Evolutionary conservation across 2,113 vertebrate genomes (phyloP).

Genomic region (Megalops atlanticus): DNA sequence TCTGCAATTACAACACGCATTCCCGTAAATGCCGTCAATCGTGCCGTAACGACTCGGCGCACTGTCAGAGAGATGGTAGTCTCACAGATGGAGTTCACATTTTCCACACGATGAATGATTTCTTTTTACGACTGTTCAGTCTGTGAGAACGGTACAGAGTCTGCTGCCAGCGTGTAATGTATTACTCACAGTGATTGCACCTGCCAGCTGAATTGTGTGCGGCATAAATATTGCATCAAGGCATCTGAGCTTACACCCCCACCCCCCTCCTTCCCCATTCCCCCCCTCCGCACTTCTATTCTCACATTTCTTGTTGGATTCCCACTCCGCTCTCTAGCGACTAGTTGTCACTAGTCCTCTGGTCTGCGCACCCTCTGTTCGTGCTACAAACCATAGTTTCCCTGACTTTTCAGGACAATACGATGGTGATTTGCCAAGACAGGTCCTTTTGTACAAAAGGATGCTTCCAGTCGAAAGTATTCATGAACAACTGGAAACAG

Average conservation of each 20-base stretch:
- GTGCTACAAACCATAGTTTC: neutral
- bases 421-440: neutral
- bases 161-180: constrained; percentile 50
- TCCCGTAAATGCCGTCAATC: neutral
- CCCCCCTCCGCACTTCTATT: constrained; percentile 28
- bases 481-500: neutral
- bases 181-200: constrained; percentile 48
- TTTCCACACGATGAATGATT: constrained; percentile 36
- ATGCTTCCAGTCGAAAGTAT: neutral
- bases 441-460: neutral
- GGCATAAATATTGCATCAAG: constrained; percentile 62
- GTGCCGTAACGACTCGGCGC: neutral
- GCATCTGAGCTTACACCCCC: constrained; percentile 49
- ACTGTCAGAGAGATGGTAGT: neutral
- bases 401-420: neutral
- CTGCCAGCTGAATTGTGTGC: constrained; percentile 46
- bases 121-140: constrained; percentile 29
- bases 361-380: constrained; percentile 28
- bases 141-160: constrained; percentile 26
- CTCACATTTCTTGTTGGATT: constrained; percentile 38
- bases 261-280: constrained; percentile 41
- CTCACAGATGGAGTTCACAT: constrained; percentile 41
- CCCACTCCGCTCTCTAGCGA: constrained; percentile 43
- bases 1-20: neutral
- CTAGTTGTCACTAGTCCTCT: constrained; percentile 37